Percentiles rank a stretch among this genome's conserved stretches.
phyloP scores from a whole-genome alignment of 2,797 vertebrate species.

The Enteromius fasciolatus region DNA sequence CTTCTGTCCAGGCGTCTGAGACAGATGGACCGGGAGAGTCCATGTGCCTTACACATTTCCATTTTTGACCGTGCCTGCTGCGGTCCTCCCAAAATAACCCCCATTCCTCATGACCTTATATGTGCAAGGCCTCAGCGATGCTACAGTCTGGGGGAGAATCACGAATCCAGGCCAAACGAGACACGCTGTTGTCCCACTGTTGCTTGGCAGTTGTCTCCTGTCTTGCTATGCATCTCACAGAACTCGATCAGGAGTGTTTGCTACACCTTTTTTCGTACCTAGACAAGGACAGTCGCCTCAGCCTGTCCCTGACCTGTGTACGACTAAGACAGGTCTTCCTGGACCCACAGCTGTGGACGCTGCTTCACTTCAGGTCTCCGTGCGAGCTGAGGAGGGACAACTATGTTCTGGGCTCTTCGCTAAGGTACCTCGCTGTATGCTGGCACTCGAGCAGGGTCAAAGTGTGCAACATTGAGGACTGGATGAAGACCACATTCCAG shows the following conservation, averaged over 20 bases:
- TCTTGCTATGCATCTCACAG: constrained; percentile 82
- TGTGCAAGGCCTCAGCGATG: constrained; percentile 79
- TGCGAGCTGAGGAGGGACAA: constrained; percentile 84
- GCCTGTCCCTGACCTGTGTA: constrained; percentile 83
- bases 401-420: constrained; percentile 85
- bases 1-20: constrained; percentile 66
- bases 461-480: constrained; percentile 94
- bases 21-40: constrained; percentile 71
- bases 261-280: constrained; percentile 93
- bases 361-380: constrained; percentile 85
- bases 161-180: constrained; percentile 74
- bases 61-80: constrained; percentile 77
- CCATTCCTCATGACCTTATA: constrained; percentile 87
- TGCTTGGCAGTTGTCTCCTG: constrained; percentile 37
- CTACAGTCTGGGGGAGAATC: constrained; percentile 70
- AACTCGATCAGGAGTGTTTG: constrained; percentile 90
- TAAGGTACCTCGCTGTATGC: constrained; percentile 84
- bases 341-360: constrained; percentile 86
- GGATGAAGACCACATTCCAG: constrained; percentile 90
- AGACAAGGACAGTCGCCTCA: constrained; percentile 88
- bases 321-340: constrained; percentile 81
- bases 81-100: constrained; percentile 90
- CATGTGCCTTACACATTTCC: constrained; percentile 66
- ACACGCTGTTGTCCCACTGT: constrained; percentile 60
- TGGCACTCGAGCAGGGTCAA: constrained; percentile 93